Conservation (phyloP, 2,797 vertebrate genomes). For the Ambastaia sidthimunki region DNA sequence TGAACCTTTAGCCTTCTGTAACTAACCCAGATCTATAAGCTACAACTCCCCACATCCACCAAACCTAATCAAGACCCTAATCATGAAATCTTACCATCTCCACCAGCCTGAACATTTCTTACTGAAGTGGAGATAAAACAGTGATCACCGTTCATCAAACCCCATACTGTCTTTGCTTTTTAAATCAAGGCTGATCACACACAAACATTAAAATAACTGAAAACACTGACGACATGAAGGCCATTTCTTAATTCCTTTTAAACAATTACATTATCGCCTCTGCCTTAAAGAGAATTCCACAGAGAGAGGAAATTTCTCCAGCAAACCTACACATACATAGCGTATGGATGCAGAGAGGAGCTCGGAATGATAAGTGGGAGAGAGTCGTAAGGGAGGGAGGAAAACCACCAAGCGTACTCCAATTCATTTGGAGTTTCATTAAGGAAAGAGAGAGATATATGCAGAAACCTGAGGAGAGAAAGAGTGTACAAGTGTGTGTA, state of each 20-base stretch:
- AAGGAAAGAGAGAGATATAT: conserved; percentile 7
- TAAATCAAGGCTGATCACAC: conserved; percentile 40
- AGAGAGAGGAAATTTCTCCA: conserved; percentile 8
- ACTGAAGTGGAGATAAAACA: not conserved
- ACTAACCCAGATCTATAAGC: not conserved
- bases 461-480: not conserved
- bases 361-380: conserved; percentile 56
- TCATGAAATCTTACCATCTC: not conserved
- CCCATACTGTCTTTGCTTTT: conserved; percentile 30
- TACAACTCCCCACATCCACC: not conserved
- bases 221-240: not conserved
- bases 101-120: not conserved
- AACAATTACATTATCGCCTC: conserved; percentile 24
- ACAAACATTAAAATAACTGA: conserved; percentile 49
- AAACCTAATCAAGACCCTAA: conserved; percentile 7
- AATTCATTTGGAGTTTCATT: conserved; percentile 25
- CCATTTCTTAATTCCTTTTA: conserved; percentile 20
- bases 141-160: not conserved
- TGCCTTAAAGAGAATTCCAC: conserved; percentile 8
- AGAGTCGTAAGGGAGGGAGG: conserved; percentile 28
- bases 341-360: conserved; percentile 42
- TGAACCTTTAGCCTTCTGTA: not conserved
- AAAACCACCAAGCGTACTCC: conserved; percentile 23
- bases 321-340: conserved; percentile 48
- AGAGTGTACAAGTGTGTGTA: conserved; percentile 2